Percentiles rank a stretch among this genome's conserved stretches.
These are phyloP conservation scores for Exephanes ischioxanthus DNA, from an alignment of 2,888 invertebrate species.

Conservation along the genomic window DNA sequence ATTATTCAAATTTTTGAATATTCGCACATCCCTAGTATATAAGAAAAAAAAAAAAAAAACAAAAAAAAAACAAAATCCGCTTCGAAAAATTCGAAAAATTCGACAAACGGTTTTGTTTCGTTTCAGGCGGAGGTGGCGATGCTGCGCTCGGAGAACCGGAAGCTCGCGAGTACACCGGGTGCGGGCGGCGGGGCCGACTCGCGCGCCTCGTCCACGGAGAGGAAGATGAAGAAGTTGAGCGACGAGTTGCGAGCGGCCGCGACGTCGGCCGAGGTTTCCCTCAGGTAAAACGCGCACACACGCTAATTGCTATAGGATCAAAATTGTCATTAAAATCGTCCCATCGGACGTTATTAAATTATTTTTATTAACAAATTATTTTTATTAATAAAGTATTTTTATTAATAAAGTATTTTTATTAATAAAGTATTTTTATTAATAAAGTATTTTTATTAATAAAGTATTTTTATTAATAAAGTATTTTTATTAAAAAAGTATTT, in stretches of 20 bases:
- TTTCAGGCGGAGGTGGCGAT: slow-evolving; percentile 86
- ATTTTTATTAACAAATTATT: too few species aligned
- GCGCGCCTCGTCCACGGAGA: slow-evolving; percentile 74
- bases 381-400: too few species aligned
- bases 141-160: slow-evolving; percentile 86
- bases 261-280: slow-evolving; percentile 88
- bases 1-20: too few species aligned
- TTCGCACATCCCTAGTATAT: too few species aligned
- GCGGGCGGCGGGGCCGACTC: slow-evolving; percentile 83
- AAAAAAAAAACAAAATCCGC: not conserved
- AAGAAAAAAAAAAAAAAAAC: not conserved
- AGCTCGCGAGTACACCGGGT: slow-evolving; percentile 85
- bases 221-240: slow-evolving; percentile 86
- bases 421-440: too few species aligned
- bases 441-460: too few species aligned
- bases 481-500: too few species aligned
- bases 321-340: too few species aligned
- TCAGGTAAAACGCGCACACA: slow-evolving; percentile 85
- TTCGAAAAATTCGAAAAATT: not conserved
- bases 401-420: too few species aligned
- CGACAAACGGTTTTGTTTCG: slow-evolving; percentile 57
- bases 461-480: too few species aligned
- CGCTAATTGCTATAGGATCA: too few species aligned
- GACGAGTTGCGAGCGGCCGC: slow-evolving; percentile 88
- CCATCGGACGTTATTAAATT: too few species aligned